These are phyloP conservation scores for Brachionus sp. DNA, from an alignment of 1,140 invertebrate species.

Conservation along the genomic window DNA sequence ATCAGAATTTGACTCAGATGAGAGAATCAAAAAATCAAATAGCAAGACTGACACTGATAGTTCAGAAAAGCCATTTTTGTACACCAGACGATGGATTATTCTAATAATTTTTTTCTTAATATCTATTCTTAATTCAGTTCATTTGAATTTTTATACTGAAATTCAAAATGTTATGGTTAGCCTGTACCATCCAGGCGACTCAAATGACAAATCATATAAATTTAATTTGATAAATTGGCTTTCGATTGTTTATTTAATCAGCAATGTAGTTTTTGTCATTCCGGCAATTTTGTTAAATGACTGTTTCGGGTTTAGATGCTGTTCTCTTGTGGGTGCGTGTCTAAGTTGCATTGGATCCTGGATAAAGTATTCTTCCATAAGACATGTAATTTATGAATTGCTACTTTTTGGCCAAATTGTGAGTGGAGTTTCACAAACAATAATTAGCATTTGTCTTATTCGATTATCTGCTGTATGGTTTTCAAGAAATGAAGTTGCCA, in stretches of 20 bases:
- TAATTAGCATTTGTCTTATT: slow-evolving; percentile 83
- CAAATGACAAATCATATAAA: slow-evolving; percentile 48
- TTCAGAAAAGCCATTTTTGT: background rate
- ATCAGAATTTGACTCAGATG: background rate
- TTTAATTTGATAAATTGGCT: slow-evolving; percentile 80
- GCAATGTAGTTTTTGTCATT: slow-evolving; percentile 90
- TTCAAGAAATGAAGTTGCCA: slow-evolving; percentile 82
- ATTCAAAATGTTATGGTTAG: slow-evolving; percentile 57
- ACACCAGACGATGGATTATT: slow-evolving; percentile 74
- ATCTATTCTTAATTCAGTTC: slow-evolving; percentile 80
- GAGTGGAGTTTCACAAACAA: slow-evolving; percentile 79
- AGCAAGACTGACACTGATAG: background rate
- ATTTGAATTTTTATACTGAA: slow-evolving; percentile 62
- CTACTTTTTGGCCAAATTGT: slow-evolving; percentile 82
- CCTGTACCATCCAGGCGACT: slow-evolving; percentile 58
- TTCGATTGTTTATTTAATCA: slow-evolving; percentile 95
- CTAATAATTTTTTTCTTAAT: slow-evolving; percentile 80
- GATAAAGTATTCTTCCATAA: slow-evolving; percentile 79
- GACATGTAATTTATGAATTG: slow-evolving; percentile 74
- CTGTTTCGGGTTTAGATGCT: slow-evolving; percentile 76
- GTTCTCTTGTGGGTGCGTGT: slow-evolving; percentile 76
- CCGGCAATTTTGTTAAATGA: slow-evolving; percentile 88
- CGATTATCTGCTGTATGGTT: slow-evolving; percentile 94
- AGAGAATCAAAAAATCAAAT: background rate
- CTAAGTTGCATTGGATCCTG: slow-evolving; percentile 82